Conservation (phyloP, 1,140 invertebrate genomes). For the Pogonomyrmex californicus region DNA sequence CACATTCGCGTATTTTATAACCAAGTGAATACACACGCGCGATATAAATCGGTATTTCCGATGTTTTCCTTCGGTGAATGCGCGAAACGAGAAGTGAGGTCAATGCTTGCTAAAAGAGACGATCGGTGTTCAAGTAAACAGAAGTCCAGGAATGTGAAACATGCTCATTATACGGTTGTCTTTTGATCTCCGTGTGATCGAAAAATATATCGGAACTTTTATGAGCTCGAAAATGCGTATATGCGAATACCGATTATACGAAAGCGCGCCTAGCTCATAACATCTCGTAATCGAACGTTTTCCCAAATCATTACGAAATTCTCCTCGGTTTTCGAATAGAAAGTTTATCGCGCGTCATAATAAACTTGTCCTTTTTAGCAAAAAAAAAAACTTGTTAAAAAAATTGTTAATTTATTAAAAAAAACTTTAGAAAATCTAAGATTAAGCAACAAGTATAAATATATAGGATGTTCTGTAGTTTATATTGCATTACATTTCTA, state of each 20-base stretch:
- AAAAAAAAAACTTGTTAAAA: not conserved
- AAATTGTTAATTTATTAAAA: not conserved
- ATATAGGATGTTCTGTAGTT: not conserved
- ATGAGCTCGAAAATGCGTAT: not conserved
- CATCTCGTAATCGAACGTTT: conserved; percentile 30
- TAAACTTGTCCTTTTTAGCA: not conserved
- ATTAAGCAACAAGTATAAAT: not conserved
- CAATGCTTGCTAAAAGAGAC: conserved; percentile 41
- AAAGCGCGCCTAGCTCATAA: not conserved
- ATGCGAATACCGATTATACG: not conserved
- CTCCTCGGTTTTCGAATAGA: not conserved
- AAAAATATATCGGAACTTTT: conserved; percentile 15
- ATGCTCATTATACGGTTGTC: conserved; percentile 27
- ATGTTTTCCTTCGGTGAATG: conserved; percentile 45
- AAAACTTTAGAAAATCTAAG: not conserved
- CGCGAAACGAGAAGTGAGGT: conserved; percentile 55
- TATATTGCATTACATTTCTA: not conserved
- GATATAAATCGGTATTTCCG: conserved; percentile 57
- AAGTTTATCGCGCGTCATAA: not conserved
- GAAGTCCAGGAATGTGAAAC: conserved; percentile 34
- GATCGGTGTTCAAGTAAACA: conserved; percentile 39
- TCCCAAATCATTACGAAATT: conserved; percentile 36
- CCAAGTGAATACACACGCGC: not conserved
- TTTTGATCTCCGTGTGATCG: conserved; percentile 13
- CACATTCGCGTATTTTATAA: conserved; percentile 8